A percentile compares a stretch with the other conserved stretches of the same genome.
Conservation (phyloP, 2,888 invertebrate species). For the Scaeva pyrastri region DNA sequence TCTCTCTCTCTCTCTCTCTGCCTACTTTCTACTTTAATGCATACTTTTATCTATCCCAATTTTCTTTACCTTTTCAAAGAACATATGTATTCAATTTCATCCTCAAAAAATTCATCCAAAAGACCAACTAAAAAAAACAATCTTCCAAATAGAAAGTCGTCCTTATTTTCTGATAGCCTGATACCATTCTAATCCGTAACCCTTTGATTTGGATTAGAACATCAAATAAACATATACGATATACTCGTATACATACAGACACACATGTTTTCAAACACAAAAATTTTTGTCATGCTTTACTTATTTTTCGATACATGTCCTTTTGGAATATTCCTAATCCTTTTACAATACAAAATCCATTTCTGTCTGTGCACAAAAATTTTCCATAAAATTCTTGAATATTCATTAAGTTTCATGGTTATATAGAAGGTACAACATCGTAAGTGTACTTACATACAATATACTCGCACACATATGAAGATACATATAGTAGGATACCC, state of each 20-base stretch:
- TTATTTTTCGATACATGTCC: background rate
- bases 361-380: background rate
- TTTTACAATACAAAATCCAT: slow-evolving; percentile 8
- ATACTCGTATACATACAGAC: background rate
- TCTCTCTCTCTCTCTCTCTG: too few relatives aligned
- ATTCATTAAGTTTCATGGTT: slow-evolving; percentile 29
- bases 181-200: slow-evolving; percentile 4
- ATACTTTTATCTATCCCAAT: background rate
- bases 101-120: background rate
- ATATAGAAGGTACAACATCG: background rate
- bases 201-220: slow-evolving; percentile 4
- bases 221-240: background rate
- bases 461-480: too few relatives aligned
- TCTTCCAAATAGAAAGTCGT: background rate
- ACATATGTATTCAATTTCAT: background rate
- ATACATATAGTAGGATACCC: background rate
- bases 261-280: background rate
- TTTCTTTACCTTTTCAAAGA: background rate
- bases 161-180: background rate
- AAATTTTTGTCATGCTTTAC: background rate
- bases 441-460: too few relatives aligned
- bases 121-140: background rate
- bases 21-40: too few relatives aligned
- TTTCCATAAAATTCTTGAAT: slow-evolving; percentile 25
- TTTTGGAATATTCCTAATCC: slow-evolving; percentile 17